Evolutionary conservation across 2,888 invertebrate species (phyloP), one percentile per base, ranked within the genome.

Genomic region (Hypomecis punctinalis): DNA sequence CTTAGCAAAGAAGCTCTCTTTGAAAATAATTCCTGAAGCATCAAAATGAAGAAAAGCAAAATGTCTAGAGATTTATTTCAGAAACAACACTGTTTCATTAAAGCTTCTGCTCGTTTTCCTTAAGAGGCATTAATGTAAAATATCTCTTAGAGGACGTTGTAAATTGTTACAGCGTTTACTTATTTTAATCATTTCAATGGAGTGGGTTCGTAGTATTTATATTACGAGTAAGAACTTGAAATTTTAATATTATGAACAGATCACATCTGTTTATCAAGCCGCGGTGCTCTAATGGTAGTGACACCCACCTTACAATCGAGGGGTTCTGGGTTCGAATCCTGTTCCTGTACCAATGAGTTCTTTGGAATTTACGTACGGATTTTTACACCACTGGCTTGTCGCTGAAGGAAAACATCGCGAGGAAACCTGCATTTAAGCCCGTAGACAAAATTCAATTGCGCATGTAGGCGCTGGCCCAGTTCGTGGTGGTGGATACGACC

Each of bases 111-210:
- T 66, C 71, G 39, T 75, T 77, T 70, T 66, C 69, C 68, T 73
- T 67, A 70, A 73, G 71, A 52, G 73, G 64, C 70, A 70, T 74
- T 72, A 76, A 68, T 60, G 65, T 62, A 64, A 76, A 80, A 74
- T 61, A 68, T 63, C 60, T 70, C 69, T 76, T 67, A 69, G 67
- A 61, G 63, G 69, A 68, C 70, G 63, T 66, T 56, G 61, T 52
- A 47, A 61, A 61, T 53, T 51, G 45, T 60, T 53, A 55, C 36
- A 43, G 2, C 10, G 23, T 40, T 42, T 48, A 48, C 35, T 45
- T 59, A 51, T 59, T 43, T 35, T 49, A 57, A 42, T 52, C 33
- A 40, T 52, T 52, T 39, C 35, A 40, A 47, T 37, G 8, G 7
- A 49, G 10, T 49, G 5, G 8, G 3, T 37, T 48, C 36, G 11